Base-by-base conservation (phyloP, 2,888 invertebrate genomes). In the Temnothorax rugatulus region DNA sequence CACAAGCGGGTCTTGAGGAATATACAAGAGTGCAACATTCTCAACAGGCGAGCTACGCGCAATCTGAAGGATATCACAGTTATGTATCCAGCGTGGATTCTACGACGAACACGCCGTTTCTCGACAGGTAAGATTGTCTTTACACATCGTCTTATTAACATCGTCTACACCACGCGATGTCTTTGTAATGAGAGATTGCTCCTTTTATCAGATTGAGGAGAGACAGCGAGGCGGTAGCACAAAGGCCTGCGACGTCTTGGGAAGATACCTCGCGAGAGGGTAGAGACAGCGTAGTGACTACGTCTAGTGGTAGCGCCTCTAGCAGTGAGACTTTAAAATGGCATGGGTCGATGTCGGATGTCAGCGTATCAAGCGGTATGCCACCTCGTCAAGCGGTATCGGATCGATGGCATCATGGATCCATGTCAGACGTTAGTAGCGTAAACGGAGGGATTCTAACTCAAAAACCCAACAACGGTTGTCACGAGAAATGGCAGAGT, bases 261-360 rank as follows among this genome's bases (percentile, higher is more conserved):
- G 95, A 95, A 63, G 95, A 95, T 25, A 88, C 93, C 2, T 93
- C 93, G 3, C 91, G 94, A 9, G 95, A 96, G 90, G 96, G 96
- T 34, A 95, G 96, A 83, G 96, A 96, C 92, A 96, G 96, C 93
- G 96, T 96, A 0, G 96, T 96, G 61, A 96, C 96, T 29, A 96
- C 96, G 1, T 96, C 96, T 2, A 96, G 96, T 91, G 96, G 96
- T 66, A 96, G 96, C 91, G 96, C 96, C n/a, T 96, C 96, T 50
- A 97, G 97, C 76, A 97, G 97, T 92, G 97, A 97, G 93, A 97
- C 97, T 2, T 95, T 97, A 9, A 97, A 97, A 95, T 97, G 97
- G 97, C 96, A 97, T 92, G 96, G 96, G 15, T 96, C 96, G 0
- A 95, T 95, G 92, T 96, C 96, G 77, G 96, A 96, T 89, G 95